Conservation (phyloP, 2,113 vertebrate species). For the Mellivora capensis region DNA sequence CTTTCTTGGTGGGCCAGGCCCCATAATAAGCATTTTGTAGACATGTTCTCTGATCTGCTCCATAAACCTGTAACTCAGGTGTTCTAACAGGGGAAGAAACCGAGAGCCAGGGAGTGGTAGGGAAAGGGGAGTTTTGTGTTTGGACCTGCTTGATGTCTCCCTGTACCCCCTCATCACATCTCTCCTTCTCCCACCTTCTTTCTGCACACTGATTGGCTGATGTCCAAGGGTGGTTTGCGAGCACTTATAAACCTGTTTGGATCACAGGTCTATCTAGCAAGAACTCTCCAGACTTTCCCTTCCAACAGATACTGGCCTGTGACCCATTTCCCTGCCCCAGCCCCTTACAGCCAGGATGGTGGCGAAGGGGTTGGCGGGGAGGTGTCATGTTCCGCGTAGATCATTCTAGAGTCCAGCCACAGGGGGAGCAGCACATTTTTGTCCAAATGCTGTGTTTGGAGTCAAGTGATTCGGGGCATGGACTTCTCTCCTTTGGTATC, state of each 20-base stretch:
- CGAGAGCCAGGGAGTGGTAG: background rate
- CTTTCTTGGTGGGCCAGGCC: background rate
- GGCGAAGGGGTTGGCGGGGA: too few relatives aligned
- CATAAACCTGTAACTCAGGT: background rate
- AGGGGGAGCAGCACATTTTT: background rate
- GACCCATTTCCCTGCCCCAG: background rate
- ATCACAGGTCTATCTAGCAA: background rate
- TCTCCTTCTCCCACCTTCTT: background rate
- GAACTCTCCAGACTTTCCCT: background rate
- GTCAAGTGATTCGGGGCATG: background rate
- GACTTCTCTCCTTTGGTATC: background rate
- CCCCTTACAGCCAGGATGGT: background rate
- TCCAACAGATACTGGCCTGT: background rate
- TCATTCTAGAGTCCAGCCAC: background rate
- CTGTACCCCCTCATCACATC: background rate
- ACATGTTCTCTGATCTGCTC: background rate
- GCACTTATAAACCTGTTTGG: background rate
- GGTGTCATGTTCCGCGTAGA: background rate
- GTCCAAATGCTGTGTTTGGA: rapidly evolving
- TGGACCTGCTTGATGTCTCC: background rate
- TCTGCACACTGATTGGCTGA: background rate
- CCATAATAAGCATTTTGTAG: background rate
- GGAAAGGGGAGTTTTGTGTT: too few relatives aligned
- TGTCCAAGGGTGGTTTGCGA: background rate
- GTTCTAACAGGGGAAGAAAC: background rate